Percentiles rank a stretch among this genome's conserved stretches.
These are phyloP conservation scores for Delichon dasypus DNA, from an alignment of 2,797 vertebrate genomes.

Conservation along the genomic window DNA sequence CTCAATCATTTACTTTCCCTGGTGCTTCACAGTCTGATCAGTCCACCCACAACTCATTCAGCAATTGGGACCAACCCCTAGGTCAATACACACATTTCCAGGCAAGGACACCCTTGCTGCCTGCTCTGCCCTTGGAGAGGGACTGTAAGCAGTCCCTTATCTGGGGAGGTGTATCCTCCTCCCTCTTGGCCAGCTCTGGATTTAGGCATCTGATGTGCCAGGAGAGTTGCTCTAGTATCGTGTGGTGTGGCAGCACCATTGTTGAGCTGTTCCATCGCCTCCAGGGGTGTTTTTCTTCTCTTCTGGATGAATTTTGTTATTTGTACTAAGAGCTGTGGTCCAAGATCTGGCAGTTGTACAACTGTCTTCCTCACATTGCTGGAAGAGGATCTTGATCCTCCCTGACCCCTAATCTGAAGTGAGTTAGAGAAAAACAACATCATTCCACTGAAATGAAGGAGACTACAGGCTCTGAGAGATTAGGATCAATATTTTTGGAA, in stretches of 20 bases:
- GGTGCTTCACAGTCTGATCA: neutral
- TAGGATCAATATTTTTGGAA: neutral
- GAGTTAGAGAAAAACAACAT: neutral
- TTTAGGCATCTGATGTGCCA: neutral
- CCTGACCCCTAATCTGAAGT: neutral
- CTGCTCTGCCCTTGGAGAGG: neutral
- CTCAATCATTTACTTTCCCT: neutral
- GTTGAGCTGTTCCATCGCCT: neutral
- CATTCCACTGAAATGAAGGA: neutral
- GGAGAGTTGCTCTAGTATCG: neutral
- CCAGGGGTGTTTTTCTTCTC: neutral
- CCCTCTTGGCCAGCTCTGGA: neutral
- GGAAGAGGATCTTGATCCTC: neutral
- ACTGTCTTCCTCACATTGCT: neutral
- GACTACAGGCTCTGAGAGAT: neutral
- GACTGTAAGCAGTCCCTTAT: rapidly evolving
- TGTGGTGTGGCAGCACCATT: neutral
- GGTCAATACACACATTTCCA: neutral
- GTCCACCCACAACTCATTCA: neutral
- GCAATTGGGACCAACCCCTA: neutral
- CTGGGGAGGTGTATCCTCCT: neutral
- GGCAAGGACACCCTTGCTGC: neutral
- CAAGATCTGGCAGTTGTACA: neutral
- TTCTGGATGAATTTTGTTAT: neutral
- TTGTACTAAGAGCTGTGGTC: neutral